Conservation (phyloP, 2,113 vertebrate genomes). For the Sapajus apella region DNA sequence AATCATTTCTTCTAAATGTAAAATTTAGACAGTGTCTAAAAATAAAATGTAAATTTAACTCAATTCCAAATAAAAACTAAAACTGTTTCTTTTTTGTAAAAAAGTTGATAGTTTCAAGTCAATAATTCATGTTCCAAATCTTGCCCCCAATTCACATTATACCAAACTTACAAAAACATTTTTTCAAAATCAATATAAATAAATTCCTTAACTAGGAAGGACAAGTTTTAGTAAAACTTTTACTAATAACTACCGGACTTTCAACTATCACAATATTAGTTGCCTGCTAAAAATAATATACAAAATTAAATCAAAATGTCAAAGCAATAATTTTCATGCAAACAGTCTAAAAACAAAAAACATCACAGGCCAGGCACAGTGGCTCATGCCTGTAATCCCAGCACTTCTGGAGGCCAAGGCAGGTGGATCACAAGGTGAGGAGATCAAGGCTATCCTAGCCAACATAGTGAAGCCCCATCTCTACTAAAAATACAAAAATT, state of each 20-base stretch:
- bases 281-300: neutral
- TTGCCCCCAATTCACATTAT: neutral
- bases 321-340: slow-evolving; percentile 14
- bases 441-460: too few relatives aligned
- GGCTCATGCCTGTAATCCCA: too few relatives aligned
- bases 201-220: slow-evolving; percentile 22
- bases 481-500: too few relatives aligned
- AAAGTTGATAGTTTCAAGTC: slow-evolving; percentile 1
- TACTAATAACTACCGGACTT: slow-evolving; percentile 13
- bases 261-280: slow-evolving; percentile 14
- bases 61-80: slow-evolving; percentile 11
- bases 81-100: neutral
- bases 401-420: too few relatives aligned
- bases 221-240: slow-evolving; percentile 27
- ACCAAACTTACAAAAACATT: slow-evolving; percentile 4
- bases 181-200: neutral
- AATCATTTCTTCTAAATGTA: slow-evolving; percentile 31
- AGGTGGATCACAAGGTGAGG: too few relatives aligned
- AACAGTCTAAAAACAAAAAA: neutral
- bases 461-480: too few relatives aligned
- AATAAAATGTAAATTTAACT: slow-evolving; percentile 41
- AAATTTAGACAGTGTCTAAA: slow-evolving; percentile 16
- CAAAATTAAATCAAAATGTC: slow-evolving; percentile 26
- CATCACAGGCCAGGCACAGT: neutral
- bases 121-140: slow-evolving; percentile 7